These are phyloP conservation scores for Chloromyia formosa DNA, from an alignment of 2,888 invertebrate species.

Conservation along the genomic window DNA sequence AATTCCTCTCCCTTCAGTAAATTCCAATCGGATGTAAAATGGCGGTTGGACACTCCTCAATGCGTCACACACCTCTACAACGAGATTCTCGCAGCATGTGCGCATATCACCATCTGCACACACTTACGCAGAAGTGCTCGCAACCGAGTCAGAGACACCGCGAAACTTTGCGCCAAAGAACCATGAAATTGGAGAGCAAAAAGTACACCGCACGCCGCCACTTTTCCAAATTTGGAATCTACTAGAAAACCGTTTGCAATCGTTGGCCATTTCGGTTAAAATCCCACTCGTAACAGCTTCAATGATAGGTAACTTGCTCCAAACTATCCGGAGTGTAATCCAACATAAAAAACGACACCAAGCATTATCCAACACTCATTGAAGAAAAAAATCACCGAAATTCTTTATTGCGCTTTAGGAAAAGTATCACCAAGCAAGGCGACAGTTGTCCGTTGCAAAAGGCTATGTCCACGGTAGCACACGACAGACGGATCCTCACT, in stretches of 20 bases:
- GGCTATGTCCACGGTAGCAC: no score
- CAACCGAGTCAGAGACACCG: constrained; percentile 21
- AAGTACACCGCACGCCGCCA: constrained; percentile 6
- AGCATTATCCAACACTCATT: background rate
- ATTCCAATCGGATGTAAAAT: constrained; percentile 62
- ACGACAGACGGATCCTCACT: constrained; percentile 11
- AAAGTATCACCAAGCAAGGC: background rate
- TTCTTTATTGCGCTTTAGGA: constrained; percentile 26
- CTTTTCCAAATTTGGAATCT: constrained; percentile 43
- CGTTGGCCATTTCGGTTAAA: no score
- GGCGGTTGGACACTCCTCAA: constrained; percentile 70
- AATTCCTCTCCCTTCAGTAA: constrained; percentile 8
- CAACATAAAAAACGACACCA: no score
- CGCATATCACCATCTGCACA: constrained; percentile 21
- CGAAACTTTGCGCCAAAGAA: constrained; percentile 40
- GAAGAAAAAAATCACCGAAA: background rate
- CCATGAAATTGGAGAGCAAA: constrained; percentile 2
- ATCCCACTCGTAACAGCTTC: no score
- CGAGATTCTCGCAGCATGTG: background rate
- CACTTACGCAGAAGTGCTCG: constrained; percentile 7
- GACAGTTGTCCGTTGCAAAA: no score
- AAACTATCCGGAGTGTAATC: no score
- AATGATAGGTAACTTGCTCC: no score
- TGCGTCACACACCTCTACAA: constrained; percentile 66
- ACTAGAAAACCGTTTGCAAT: constrained; percentile 25